Conservation (phyloP, 35 echinoderm and acorn worm species). For the Anneissia japonica region DNA sequence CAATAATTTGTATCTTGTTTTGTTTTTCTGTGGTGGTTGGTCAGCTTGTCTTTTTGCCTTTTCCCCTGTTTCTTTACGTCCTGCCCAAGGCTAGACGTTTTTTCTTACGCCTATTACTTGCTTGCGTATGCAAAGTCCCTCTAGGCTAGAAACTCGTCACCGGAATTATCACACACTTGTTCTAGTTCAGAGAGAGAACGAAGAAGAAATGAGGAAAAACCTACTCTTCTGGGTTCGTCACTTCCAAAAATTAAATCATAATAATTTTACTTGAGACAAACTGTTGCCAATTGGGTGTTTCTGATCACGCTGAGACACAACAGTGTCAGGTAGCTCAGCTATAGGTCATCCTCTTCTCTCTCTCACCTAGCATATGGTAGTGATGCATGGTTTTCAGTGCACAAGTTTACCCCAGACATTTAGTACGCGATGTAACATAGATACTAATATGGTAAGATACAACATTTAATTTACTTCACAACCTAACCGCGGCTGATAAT, state of each 20-base stretch:
- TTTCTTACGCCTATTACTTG: not conserved
- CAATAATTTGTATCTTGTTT: not conserved
- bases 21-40: not conserved
- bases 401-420: conserved; percentile 1
- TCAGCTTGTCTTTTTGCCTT: too few species aligned
- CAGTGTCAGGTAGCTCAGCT: not conserved
- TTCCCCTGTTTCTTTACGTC: not conserved
- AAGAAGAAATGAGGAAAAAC: not conserved
- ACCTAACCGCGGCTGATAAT: too few species aligned
- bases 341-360: not conserved
- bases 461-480: not conserved
- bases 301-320: not conserved
- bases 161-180: not conserved
- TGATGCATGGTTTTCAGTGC: not conserved
- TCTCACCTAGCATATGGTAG: not conserved
- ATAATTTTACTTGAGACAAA: not conserved
- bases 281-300: not conserved
- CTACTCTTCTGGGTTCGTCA: not conserved
- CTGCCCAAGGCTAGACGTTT: not conserved
- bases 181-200: not conserved
- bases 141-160: not conserved
- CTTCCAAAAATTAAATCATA: not conserved
- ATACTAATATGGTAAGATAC: not conserved
- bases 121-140: not conserved
- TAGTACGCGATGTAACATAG: not conserved